These are phyloP conservation scores for Bombus pascuorum DNA, from an alignment of 1,140 invertebrate species.

Conservation along the genomic window DNA sequence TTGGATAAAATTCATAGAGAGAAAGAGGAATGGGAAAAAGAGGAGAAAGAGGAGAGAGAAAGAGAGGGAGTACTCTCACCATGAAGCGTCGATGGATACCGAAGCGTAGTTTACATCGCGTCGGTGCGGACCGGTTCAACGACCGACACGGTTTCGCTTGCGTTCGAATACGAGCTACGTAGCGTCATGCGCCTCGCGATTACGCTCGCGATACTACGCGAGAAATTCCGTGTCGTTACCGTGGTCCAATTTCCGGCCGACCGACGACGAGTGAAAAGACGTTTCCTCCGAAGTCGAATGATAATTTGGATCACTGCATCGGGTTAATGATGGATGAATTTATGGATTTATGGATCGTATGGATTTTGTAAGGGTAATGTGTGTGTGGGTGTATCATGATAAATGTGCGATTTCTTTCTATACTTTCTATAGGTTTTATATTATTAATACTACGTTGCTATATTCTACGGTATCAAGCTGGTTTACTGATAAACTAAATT, in stretches of 20 bases:
- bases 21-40: neutral
- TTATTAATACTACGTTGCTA: too few species aligned
- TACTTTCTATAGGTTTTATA: neutral
- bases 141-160: slow-evolving; percentile 52
- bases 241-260: slow-evolving; percentile 13
- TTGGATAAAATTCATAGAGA: slow-evolving; percentile 34
- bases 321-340: neutral
- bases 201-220: slow-evolving; percentile 39
- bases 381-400: neutral
- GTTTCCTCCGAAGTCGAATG: neutral
- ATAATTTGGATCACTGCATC: neutral
- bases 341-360: neutral
- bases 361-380: neutral
- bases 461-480: too few species aligned
- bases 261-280: neutral
- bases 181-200: slow-evolving; percentile 32
- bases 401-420: neutral
- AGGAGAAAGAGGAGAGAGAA: neutral
- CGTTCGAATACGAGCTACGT: slow-evolving; percentile 39
- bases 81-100: slow-evolving; percentile 37
- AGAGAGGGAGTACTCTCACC: slow-evolving; percentile 38
- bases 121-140: slow-evolving; percentile 35
- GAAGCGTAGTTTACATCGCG: slow-evolving; percentile 44
- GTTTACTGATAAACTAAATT: too few species aligned
- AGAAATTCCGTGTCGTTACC: slow-evolving; percentile 23